Conservation (phyloP, 2,113 vertebrate genomes). For the Phycodurus eques region DNA sequence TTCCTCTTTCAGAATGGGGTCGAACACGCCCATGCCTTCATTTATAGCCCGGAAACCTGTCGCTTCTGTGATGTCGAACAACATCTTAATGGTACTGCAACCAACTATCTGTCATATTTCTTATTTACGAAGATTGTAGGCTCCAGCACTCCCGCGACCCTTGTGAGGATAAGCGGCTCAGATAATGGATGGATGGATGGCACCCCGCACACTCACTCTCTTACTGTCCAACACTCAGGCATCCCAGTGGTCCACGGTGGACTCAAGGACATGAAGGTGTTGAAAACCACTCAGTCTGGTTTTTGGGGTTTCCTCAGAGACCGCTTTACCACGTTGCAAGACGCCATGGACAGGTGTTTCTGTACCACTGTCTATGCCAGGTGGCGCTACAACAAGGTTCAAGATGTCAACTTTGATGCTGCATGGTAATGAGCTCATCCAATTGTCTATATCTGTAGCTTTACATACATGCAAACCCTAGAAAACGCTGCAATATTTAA, state of each 20-base stretch:
- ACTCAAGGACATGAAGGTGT: conserved; percentile 85
- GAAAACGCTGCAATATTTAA: neutral
- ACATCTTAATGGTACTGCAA: conserved; percentile 69
- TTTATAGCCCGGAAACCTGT: conserved; percentile 74
- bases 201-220: neutral
- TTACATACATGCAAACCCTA: neutral
- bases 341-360: conserved; percentile 85
- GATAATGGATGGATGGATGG: too few species aligned
- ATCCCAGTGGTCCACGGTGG: conserved; percentile 82
- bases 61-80: conserved; percentile 85
- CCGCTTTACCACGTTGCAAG: conserved; percentile 86
- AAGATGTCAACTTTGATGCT: conserved; percentile 76
- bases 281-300: conserved; percentile 94
- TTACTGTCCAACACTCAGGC: conserved; percentile 61
- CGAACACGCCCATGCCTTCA: conserved; percentile 82
- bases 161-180: too few species aligned
- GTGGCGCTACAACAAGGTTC: conserved; percentile 81
- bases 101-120: neutral
- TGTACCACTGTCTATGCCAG: conserved; percentile 84
- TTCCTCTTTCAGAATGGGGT: conserved; percentile 71
- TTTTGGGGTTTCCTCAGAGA: conserved; percentile 87
- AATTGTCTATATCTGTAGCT: neutral
- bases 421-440: conserved; percentile 75
- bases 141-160: too few species aligned
- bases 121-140: neutral